Conservation (phyloP, 2,113 vertebrate genomes). For the Aphelocoma coerulescens region DNA sequence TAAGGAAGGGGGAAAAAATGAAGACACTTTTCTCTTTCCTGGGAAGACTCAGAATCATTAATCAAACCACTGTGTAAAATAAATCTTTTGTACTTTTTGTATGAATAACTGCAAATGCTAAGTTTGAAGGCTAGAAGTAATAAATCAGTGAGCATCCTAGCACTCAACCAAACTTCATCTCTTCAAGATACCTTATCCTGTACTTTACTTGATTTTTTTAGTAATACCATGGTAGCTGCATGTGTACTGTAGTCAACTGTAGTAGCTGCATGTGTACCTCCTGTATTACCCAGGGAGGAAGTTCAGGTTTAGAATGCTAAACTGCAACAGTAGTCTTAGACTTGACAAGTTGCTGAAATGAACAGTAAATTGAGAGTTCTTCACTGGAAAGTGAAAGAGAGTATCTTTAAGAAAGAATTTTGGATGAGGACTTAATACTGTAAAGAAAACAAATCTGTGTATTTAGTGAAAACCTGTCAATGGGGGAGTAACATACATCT, state of each 20-base stretch:
- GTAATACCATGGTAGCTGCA: background rate
- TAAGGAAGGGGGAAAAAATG: background rate
- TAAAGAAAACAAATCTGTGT: background rate
- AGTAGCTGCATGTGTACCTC: background rate
- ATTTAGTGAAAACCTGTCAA: background rate
- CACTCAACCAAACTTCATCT: background rate
- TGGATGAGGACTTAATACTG: background rate
- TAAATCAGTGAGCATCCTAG: background rate
- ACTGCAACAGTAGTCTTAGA: background rate
- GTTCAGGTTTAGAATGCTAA: background rate
- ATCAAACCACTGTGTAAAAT: conserved; percentile 13
- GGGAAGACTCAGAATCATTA: conserved; percentile 3
- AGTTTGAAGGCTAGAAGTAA: background rate
- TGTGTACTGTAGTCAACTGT: background rate
- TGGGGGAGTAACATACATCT: background rate
- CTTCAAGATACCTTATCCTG: background rate
- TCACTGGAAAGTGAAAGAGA: background rate
- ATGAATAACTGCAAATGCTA: conserved; percentile 34
- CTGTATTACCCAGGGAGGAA: background rate
- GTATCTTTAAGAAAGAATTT: background rate
- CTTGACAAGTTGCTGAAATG: background rate
- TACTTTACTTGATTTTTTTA: background rate
- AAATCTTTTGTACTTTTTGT: conserved; percentile 62
- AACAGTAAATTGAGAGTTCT: background rate
- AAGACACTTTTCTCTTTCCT: conserved; percentile 3